These are phyloP conservation scores for Montifringilla adamsi DNA, from an alignment of 2,113 vertebrate genomes.

Conservation along the genomic window DNA sequence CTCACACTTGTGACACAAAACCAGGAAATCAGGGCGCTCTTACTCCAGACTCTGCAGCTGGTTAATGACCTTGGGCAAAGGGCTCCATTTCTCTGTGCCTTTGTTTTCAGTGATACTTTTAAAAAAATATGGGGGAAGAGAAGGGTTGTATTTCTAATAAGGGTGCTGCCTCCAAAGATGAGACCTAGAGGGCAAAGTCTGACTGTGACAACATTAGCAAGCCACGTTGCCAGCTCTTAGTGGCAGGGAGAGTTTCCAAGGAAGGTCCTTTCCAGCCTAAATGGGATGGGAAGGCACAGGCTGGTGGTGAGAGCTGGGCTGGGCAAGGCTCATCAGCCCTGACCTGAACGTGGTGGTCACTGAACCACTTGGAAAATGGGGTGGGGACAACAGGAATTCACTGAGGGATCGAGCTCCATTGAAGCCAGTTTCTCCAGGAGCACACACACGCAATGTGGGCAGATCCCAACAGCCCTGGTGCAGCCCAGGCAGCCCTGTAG, in stretches of 20 bases:
- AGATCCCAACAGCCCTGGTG: not conserved
- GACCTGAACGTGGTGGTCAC: rapidly evolving
- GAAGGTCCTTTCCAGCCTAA: not conserved
- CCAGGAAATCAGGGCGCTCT: slow-evolving; percentile 4
- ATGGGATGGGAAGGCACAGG: not conserved
- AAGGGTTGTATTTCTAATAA: not conserved
- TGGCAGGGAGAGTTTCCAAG: not conserved
- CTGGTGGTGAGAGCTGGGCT: not conserved
- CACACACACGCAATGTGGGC: rapidly evolving
- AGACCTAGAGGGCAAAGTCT: not conserved
- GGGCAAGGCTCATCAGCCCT: not conserved
- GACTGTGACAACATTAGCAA: not conserved
- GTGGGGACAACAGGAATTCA: rapidly evolving
- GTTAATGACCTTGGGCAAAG: slow-evolving; percentile 31
- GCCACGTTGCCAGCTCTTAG: not conserved
- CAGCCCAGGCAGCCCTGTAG: not conserved
- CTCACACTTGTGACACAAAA: slow-evolving; percentile 12
- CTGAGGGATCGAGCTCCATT: not conserved
- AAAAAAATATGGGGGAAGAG: not conserved
- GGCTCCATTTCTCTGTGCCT: not conserved
- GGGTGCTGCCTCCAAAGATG: not conserved
- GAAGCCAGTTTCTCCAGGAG: not conserved
- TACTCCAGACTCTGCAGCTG: not conserved
- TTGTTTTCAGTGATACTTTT: not conserved
- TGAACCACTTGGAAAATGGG: rapidly evolving